A percentile compares a stretch with the other conserved stretches of the same genome.
Evolutionary conservation across 2,797 vertebrate genomes (phyloP).

Genomic region (Cossypha caffra): DNA sequence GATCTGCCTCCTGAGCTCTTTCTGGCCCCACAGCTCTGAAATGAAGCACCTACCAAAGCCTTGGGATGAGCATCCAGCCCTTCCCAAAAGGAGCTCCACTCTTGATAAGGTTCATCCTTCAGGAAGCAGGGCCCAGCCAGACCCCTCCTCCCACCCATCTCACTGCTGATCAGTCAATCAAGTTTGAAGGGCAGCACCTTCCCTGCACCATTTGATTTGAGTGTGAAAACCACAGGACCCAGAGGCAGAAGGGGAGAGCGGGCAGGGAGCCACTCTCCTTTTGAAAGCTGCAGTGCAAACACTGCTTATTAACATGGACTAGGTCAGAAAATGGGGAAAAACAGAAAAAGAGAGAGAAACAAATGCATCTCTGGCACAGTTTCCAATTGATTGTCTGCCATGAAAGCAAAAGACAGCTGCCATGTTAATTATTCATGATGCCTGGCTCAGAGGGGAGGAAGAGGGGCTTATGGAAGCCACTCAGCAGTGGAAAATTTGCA

Average conservation of each 20-base stretch:
- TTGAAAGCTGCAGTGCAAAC: constrained; percentile 22
- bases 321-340: constrained; percentile 48
- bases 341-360: constrained; percentile 57
- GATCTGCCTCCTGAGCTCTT: neutral
- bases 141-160: neutral
- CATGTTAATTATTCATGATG: constrained; percentile 74
- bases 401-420: constrained; percentile 76
- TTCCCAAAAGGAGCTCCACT: neutral
- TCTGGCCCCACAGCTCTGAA: neutral
- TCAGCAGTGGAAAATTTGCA: constrained; percentile 57
- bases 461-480: constrained; percentile 55
- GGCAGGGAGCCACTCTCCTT: neutral
- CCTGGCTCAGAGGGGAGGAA: constrained; percentile 61
- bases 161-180: constrained; percentile 21
- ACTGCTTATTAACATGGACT: constrained; percentile 33
- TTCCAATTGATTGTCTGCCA: constrained; percentile 72
- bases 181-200: constrained; percentile 46
- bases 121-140: neutral
- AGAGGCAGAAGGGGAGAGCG: neutral
- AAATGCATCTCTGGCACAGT: constrained; percentile 61
- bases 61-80: accelerated
- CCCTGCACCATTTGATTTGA: neutral
- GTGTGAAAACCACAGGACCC: neutral
- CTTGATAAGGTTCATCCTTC: neutral
- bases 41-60: neutral